phyloP scores from a whole-genome alignment of 2,888 invertebrate species.

The Cremastinae sp. region DNA sequence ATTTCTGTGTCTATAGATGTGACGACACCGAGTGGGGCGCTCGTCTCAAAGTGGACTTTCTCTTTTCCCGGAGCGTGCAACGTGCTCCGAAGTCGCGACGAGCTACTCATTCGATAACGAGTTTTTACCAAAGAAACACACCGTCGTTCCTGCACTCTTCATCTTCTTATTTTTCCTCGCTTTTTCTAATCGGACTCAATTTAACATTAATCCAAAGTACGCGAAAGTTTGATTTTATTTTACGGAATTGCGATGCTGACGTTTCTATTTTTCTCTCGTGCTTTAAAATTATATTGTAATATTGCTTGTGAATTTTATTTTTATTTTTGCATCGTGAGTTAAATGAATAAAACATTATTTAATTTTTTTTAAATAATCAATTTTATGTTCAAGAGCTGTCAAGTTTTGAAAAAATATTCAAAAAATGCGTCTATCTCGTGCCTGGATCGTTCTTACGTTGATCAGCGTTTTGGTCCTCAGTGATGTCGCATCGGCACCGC shows the following conservation, averaged over 20 bases:
- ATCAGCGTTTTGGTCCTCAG: constrained; percentile 71
- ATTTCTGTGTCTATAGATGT: constrained; percentile 11
- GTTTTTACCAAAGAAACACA: constrained; percentile 77
- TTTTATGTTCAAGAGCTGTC: too few species aligned
- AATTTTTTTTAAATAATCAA: too few species aligned
- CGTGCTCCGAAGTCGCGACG: constrained; percentile 40
- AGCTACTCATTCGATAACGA: constrained; percentile 73
- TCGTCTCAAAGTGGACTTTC: constrained; percentile 54
- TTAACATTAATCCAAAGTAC: constrained; percentile 57
- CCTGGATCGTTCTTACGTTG: constrained; percentile 68
- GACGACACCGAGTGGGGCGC: constrained; percentile 52
- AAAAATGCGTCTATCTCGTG: constrained; percentile 73
- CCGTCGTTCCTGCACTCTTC: too few species aligned
- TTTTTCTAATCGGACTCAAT: too few species aligned
- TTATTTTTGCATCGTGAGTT: too few species aligned
- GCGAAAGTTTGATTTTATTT: constrained; percentile 29
- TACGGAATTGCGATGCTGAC: too few species aligned
- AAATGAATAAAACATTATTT: too few species aligned
- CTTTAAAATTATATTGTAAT: too few species aligned
- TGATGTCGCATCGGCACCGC: constrained; percentile 72
- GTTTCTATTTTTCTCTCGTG: too few species aligned
- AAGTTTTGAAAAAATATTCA: too few species aligned
- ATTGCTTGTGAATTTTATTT: too few species aligned
- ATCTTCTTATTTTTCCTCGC: too few species aligned
- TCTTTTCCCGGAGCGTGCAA: constrained; percentile 52